phyloP scores from a whole-genome alignment of 2,113 vertebrate species.

The Hypanus sabinus region DNA sequence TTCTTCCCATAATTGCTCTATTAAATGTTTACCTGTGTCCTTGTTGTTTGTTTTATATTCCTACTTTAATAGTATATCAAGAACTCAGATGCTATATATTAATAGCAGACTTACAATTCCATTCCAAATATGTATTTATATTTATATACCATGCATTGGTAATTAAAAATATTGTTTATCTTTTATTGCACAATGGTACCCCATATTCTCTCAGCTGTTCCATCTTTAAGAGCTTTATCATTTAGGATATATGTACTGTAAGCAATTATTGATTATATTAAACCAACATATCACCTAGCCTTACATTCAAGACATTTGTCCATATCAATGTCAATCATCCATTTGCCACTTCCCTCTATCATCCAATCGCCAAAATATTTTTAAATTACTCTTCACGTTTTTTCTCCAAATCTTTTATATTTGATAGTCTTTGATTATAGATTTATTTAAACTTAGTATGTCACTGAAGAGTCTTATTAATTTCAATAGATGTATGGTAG shows the following conservation, averaged over 20 bases:
- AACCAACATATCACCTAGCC: neutral
- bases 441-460: no score
- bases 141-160: neutral
- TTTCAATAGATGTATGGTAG: no score
- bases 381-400: neutral
- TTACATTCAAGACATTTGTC: neutral
- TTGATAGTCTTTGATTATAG: no score
- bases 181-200: no score
- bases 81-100: neutral
- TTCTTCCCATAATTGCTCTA: neutral
- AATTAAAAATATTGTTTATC: no score
- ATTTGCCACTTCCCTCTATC: neutral
- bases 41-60: neutral
- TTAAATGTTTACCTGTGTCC: neutral
- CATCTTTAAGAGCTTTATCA: neutral
- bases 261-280: neutral
- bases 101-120: neutral
- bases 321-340: neutral
- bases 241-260: neutral
- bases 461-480: no score
- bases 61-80: neutral
- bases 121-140: neutral
- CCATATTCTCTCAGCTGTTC: neutral
- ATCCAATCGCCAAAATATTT: neutral
- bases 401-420: neutral